Base-by-base conservation (phyloP, 2,888 invertebrate genomes). In the Celastrina argiolus region DNA sequence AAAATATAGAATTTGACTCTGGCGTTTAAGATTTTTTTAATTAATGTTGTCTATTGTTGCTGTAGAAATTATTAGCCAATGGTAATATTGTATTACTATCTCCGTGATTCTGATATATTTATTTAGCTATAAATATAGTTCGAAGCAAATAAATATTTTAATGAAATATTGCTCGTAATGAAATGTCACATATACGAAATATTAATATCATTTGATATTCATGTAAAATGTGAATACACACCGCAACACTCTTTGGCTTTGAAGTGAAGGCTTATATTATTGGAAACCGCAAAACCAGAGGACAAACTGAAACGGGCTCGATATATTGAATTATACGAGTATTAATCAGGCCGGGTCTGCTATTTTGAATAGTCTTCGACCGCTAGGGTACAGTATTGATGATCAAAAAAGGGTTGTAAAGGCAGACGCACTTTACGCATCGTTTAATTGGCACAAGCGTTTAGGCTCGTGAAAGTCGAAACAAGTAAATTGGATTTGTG, bases 401-500 rank as follows among this genome's bases (percentile, higher is more conserved):
- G 75, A 76, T 78, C 80, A 78, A 80, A 82, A 81, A 81, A 80
- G 79, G 82, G 78, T 74, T 72, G 71, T 69, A 74, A 75, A 75
- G 81, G 82, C 74, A 71, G 75, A 79, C 81, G 82, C 84, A 85
- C 84, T 86, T 88, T 88, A 83, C 87, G 85, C 87, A 80, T 81
- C 85, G 82, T 79, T 87, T 89, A 88, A 88, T 89, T 88, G 88
- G 82, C 81, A 80, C 83, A 81, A 85, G 83, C 85, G 81, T 84
- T 83, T 83, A 81, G 78, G 79, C 80, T 80, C 58, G 77, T 81
- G 83, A 84, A 87, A 88, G 86, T 85, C 82, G 85, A 82, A 85
- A 83, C 81, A 84, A 79, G 79, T 81, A 87, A 90, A 88, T 89
- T 88, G 84, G 87, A 88, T 89, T 88, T 85, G 78, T 78, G 76